phyloP scores from a whole-genome alignment of 2,797 vertebrate genomes.

The Hemitrygon akajei region DNA sequence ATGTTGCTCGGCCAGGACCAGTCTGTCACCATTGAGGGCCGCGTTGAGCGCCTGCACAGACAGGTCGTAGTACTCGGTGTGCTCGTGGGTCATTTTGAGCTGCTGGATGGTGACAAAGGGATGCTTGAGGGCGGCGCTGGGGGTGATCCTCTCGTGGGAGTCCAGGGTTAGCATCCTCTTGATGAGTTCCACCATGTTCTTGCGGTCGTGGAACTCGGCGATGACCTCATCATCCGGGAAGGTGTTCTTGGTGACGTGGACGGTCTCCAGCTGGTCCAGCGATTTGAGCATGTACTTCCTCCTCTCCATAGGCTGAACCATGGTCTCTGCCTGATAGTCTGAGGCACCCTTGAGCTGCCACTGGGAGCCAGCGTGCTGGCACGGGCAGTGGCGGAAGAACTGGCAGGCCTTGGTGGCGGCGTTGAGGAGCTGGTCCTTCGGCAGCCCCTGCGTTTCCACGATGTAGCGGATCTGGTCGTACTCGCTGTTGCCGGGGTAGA shows the following conservation, averaged over 20 bases:
- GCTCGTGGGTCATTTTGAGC: conserved; percentile 46
- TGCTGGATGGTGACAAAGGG: conserved; percentile 58
- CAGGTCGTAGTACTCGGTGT: conserved; percentile 52
- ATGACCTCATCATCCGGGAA: conserved; percentile 43
- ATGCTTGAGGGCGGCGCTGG: conserved; percentile 55
- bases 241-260: conserved; percentile 39
- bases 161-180: conserved; percentile 63
- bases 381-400: conserved; percentile 52
- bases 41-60: conserved; percentile 46
- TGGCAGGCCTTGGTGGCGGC: conserved; percentile 52
- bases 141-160: conserved; percentile 51
- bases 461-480: conserved; percentile 63
- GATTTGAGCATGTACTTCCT: conserved; percentile 57
- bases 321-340: conserved; percentile 48
- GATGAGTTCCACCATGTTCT: conserved; percentile 62
- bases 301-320: conserved; percentile 44
- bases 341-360: conserved; percentile 57
- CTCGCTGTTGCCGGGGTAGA: conserved; percentile 58
- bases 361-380: conserved; percentile 38
- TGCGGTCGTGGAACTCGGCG: conserved; percentile 50
- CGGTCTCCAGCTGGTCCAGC: conserved; percentile 53
- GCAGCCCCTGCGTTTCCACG: conserved; percentile 61
- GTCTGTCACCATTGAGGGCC: conserved; percentile 22
- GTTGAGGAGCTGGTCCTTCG: conserved; percentile 50
- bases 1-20: background rate